Evolutionary conservation across 2,113 vertebrate species (phyloP).

Genomic region (Amblyornis subalaris): DNA sequence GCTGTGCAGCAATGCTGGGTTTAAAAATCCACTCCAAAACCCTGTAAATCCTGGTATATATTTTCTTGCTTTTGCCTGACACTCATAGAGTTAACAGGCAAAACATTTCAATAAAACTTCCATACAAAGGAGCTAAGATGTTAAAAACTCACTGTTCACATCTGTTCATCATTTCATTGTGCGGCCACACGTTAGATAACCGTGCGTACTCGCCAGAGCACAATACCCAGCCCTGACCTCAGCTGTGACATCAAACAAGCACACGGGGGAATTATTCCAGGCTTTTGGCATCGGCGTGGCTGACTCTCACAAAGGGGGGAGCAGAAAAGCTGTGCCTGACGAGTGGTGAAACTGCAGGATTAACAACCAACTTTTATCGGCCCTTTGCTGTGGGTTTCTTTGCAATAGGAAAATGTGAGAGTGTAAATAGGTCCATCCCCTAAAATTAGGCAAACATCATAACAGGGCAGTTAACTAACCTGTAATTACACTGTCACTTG

Average conservation of each 20-base stretch:
- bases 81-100: conserved; percentile 69
- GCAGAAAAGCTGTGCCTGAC: neutral
- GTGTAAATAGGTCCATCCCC: neutral
- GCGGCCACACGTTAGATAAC: conserved; percentile 69
- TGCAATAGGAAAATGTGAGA: neutral
- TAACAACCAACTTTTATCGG: neutral
- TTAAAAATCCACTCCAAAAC: conserved; percentile 38
- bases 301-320: conserved; percentile 18
- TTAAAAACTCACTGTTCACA: conserved; percentile 75
- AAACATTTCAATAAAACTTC: conserved; percentile 70
- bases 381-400: neutral
- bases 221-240: conserved; percentile 65
- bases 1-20: neutral
- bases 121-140: conserved; percentile 62
- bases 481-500: conserved; percentile 76
- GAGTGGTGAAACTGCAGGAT: neutral
- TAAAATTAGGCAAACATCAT: conserved; percentile 34
- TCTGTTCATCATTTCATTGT: conserved; percentile 74
- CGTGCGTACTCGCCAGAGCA: conserved; percentile 50
- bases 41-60: conserved; percentile 40
- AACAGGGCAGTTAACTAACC: conserved; percentile 68
- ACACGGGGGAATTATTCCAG: conserved; percentile 46
- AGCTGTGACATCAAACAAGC: conserved; percentile 70
- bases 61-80: conserved; percentile 22
- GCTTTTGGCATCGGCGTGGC: neutral